These are phyloP conservation scores for Catharus minimus DNA, from an alignment of 2,113 vertebrate genomes.

Conservation along the genomic window DNA sequence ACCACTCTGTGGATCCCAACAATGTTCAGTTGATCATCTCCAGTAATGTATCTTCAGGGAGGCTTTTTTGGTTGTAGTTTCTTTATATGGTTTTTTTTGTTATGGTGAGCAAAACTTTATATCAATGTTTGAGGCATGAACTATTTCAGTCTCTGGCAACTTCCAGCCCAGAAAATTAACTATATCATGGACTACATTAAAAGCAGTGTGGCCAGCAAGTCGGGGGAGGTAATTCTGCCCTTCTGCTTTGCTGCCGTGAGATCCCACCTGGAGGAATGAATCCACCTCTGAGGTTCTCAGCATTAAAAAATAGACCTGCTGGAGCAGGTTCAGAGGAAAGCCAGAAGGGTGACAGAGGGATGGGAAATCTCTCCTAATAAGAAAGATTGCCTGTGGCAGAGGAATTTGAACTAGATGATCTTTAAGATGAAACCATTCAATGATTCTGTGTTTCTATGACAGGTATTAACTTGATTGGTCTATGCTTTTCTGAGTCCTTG, in stretches of 20 bases:
- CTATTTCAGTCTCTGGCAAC: not conserved
- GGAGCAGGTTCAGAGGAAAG: not conserved
- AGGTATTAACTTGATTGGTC: not conserved
- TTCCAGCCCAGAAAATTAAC: not conserved
- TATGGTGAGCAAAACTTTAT: not conserved
- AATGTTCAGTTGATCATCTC: not conserved
- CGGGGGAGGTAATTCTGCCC: accelerated
- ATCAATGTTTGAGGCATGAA: not conserved
- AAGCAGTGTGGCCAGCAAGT: not conserved
- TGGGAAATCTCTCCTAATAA: not conserved
- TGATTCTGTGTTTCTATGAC: not conserved
- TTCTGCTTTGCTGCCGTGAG: not conserved
- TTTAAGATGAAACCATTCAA: not conserved
- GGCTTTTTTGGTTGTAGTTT: not conserved
- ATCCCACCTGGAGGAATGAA: not conserved
- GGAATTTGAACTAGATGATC: too few relatives aligned
- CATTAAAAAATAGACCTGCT: not conserved
- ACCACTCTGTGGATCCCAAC: accelerated
- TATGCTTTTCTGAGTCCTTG: not conserved
- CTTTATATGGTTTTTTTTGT: not conserved
- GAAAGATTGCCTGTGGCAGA: not conserved
- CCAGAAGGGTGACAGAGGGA: not conserved
- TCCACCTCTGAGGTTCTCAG: not conserved
- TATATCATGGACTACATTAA: not conserved
- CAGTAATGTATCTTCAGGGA: not conserved